phyloP scores from a whole-genome alignment of 1,140 invertebrate genomes.

The Drosophila subpulchrella region DNA sequence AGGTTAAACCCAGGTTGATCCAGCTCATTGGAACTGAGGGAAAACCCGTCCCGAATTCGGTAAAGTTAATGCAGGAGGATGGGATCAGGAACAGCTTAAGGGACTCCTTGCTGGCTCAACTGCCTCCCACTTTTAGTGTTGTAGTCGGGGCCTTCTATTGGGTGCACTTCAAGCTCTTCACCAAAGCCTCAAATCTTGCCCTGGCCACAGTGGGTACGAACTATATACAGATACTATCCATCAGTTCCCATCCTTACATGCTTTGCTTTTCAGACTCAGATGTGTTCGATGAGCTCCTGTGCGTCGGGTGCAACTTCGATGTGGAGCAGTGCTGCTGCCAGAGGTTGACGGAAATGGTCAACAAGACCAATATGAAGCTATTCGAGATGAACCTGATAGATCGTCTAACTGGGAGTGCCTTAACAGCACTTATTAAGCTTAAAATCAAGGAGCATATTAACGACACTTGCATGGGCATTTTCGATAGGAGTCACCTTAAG shows the following conservation, averaged over 20 bases:
- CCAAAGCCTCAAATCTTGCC: slow-evolving; percentile 84
- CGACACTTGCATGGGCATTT: slow-evolving; percentile 92
- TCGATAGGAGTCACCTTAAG: slow-evolving; percentile 91
- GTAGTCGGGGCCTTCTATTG: slow-evolving; percentile 91
- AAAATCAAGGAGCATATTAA: slow-evolving; percentile 92
- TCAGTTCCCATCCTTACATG: background rate
- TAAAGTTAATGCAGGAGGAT: slow-evolving; percentile 27
- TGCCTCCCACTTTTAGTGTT: slow-evolving; percentile 89
- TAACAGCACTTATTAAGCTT: slow-evolving; percentile 92
- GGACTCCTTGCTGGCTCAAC: slow-evolving; percentile 89
- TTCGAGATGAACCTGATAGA: slow-evolving; percentile 92
- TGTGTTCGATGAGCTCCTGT: slow-evolving; percentile 86
- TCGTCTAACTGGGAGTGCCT: slow-evolving; percentile 90
- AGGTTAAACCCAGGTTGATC: slow-evolving; percentile 36
- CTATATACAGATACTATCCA: background rate
- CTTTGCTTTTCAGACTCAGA: slow-evolving; percentile 84
- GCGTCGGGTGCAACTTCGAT: slow-evolving; percentile 90
- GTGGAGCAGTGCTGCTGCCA: slow-evolving; percentile 90
- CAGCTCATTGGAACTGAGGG: slow-evolving; percentile 16
- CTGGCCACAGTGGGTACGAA: slow-evolving; percentile 50
- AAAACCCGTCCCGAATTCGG: slow-evolving; percentile 8
- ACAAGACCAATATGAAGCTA: slow-evolving; percentile 91
- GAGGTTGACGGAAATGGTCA: slow-evolving; percentile 90
- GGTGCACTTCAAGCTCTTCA: slow-evolving; percentile 90
- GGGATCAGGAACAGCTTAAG: slow-evolving; percentile 82